phyloP scores from a whole-genome alignment of 2,888 invertebrate genomes.

The Melanostoma mellinum region DNA sequence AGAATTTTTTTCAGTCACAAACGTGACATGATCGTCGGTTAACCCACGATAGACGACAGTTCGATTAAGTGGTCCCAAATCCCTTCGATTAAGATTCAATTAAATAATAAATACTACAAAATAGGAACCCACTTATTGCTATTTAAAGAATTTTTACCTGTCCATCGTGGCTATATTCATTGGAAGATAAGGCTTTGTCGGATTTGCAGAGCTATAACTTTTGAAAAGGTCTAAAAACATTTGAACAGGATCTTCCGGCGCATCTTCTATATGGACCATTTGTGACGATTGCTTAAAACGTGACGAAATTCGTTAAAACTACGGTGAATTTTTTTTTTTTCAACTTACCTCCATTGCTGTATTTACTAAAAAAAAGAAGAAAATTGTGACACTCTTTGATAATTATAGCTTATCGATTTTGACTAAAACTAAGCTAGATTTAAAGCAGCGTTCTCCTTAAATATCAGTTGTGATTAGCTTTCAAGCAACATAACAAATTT shows the following conservation, averaged over 20 bases:
- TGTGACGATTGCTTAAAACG: slow-evolving; percentile 66
- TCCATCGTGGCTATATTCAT: slow-evolving; percentile 80
- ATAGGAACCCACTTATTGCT: background rate
- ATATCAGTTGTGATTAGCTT: too few relatives aligned
- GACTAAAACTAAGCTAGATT: too few relatives aligned
- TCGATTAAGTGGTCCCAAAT: slow-evolving; percentile 79
- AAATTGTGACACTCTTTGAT: too few relatives aligned
- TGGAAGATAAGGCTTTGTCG: slow-evolving; percentile 32
- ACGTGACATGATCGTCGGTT: slow-evolving; percentile 74
- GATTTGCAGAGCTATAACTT: slow-evolving; percentile 30
- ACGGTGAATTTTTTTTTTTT: slow-evolving; percentile 5
- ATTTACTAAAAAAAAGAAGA: background rate
- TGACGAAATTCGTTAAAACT: background rate
- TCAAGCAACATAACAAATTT: too few relatives aligned
- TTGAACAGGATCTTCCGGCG: slow-evolving; percentile 75
- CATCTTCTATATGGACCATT: slow-evolving; percentile 74
- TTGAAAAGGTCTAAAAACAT: slow-evolving; percentile 76
- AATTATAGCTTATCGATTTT: too few relatives aligned
- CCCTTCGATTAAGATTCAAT: slow-evolving; percentile 64
- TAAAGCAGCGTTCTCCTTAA: too few relatives aligned
- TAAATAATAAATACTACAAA: background rate
- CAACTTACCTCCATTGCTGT: slow-evolving; percentile 2
- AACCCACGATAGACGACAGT: slow-evolving; percentile 78
- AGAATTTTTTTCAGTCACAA: slow-evolving; percentile 78
- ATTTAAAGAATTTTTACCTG: slow-evolving; percentile 65